Conservation (phyloP, 2,888 invertebrate genomes). For the Cheiracanthium punctorium region DNA sequence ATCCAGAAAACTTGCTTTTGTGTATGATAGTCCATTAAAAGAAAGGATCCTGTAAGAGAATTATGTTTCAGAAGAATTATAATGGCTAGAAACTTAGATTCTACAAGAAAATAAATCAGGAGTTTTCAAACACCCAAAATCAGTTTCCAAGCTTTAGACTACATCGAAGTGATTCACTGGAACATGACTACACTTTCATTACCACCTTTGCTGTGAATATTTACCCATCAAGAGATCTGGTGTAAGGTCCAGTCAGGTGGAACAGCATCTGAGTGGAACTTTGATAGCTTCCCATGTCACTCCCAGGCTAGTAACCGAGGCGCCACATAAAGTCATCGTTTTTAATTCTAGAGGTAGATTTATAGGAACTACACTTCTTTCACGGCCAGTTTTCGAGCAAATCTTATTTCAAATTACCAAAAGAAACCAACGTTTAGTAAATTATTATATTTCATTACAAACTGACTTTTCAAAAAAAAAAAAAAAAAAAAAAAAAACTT, state of each 20-base stretch:
- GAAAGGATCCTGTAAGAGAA: background rate
- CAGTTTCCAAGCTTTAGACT: background rate
- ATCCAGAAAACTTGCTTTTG: background rate
- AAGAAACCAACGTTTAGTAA: background rate
- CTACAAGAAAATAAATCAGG: background rate
- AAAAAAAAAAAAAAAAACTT: too few species aligned
- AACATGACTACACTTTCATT: background rate
- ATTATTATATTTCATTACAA: background rate
- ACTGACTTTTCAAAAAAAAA: background rate
- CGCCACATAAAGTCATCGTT: background rate
- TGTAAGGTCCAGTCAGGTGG: background rate
- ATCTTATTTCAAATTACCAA: background rate
- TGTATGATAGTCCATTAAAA: background rate
- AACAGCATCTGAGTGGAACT: background rate
- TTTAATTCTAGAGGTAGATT: background rate
- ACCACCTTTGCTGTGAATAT: background rate
- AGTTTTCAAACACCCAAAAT: background rate
- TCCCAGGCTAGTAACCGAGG: background rate
- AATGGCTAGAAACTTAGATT: background rate
- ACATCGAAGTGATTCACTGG: background rate
- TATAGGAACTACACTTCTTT: background rate
- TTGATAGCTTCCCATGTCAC: background rate
- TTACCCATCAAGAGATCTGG: background rate
- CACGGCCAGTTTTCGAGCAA: background rate
- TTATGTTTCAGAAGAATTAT: background rate